Conservation (phyloP, 2,113 vertebrate species). For the Poecile atricapillus region DNA sequence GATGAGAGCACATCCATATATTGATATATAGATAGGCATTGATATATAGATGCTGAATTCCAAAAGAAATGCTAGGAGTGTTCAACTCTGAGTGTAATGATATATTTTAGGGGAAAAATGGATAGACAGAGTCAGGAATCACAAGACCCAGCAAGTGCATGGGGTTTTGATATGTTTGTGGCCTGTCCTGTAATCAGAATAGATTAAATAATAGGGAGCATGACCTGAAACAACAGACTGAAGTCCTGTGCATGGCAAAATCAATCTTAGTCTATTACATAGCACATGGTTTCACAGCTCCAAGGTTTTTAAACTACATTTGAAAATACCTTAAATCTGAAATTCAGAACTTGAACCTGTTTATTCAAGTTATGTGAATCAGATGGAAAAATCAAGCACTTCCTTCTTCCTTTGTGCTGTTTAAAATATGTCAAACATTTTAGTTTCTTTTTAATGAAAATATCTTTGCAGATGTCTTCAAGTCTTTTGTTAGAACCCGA, state of each 20-base stretch:
- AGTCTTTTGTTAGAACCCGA: not conserved
- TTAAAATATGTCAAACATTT: not conserved
- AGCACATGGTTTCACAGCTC: not conserved
- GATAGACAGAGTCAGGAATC: not conserved
- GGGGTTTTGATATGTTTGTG: not conserved
- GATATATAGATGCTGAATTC: not conserved
- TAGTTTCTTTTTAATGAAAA: not conserved
- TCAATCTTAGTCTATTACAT: not conserved
- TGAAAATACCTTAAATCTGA: not conserved
- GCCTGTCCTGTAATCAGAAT: not conserved
- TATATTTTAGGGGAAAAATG: not conserved
- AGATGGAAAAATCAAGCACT: not conserved
- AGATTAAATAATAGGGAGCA: not conserved
- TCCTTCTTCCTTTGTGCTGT: not conserved
- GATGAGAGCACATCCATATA: not conserved
- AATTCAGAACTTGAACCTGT: not conserved
- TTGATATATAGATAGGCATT: not conserved
- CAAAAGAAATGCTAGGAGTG: not conserved
- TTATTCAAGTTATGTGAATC: not conserved
- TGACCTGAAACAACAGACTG: not conserved
- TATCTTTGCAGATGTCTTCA: not conserved
- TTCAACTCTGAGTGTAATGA: not conserved
- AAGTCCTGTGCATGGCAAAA: not conserved
- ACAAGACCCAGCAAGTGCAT: not conserved
- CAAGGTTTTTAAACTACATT: not conserved